A percentile compares a stretch with the other conserved stretches of the same genome.
phyloP scores from a whole-genome alignment of 1,140 invertebrate species.

The honey bee (Apis mellifera) region DNA sequence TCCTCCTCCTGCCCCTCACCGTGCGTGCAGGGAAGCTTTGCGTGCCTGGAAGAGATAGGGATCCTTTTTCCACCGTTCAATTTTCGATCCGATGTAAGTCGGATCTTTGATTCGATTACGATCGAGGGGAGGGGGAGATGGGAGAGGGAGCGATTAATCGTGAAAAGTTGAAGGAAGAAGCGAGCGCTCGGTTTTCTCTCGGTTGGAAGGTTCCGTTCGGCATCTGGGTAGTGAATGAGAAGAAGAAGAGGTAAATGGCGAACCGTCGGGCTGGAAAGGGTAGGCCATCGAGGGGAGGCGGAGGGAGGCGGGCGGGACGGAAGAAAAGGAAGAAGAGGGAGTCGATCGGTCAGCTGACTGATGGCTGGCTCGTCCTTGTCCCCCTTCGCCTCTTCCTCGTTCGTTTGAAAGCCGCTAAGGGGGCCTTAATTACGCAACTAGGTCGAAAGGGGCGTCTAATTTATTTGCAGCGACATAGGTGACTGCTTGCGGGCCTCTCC shows the following conservation, averaged over 20 bases:
- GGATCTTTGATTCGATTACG: constrained; percentile 19
- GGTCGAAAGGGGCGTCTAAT: constrained; percentile 80
- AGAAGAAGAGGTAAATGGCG: constrained; percentile 27
- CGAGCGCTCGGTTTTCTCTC: constrained; percentile 9
- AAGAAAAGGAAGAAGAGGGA: constrained; percentile 29
- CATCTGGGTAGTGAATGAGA: constrained; percentile 7
- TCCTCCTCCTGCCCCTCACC: no score
- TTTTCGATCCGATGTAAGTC: constrained; percentile 9
- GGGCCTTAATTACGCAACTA: constrained; percentile 79
- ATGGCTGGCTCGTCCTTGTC: constrained; percentile 47
- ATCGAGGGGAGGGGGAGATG: no score
- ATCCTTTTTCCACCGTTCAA: neutral
- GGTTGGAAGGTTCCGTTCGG: neutral
- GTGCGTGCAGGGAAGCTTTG: no score
- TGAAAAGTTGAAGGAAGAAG: constrained; percentile 18
- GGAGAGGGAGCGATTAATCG: neutral
- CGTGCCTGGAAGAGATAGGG: no score
- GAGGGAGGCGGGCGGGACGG: neutral
- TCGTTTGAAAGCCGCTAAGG: constrained; percentile 68
- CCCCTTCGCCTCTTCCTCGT: constrained; percentile 61
- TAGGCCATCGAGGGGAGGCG: neutral
- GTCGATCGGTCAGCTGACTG: constrained; percentile 63
- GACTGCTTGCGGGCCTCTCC: constrained; percentile 59
- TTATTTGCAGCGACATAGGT: constrained; percentile 77
- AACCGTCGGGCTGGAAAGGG: constrained; percentile 1